These are phyloP conservation scores for Adineta ricciae DNA, from an alignment of 2,888 invertebrate genomes.

Conservation along the genomic window DNA sequence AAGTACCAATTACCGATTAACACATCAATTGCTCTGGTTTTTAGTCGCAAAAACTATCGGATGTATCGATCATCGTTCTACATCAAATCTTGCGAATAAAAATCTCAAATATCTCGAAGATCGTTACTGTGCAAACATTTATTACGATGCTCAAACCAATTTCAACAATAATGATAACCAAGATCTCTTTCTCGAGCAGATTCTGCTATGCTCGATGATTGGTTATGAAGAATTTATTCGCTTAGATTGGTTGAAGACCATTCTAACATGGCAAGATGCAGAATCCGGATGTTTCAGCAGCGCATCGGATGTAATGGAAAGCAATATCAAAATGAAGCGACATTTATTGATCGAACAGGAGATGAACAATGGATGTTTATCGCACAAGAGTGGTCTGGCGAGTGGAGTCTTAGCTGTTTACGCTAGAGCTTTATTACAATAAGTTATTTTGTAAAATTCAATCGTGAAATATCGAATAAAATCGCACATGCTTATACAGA, in stretches of 20 bases:
- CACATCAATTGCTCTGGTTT: constrained; percentile 21
- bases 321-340: not conserved
- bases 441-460: not conserved
- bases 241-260: not conserved
- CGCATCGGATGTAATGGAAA: not conserved
- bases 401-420: not conserved
- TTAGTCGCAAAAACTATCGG: not conserved
- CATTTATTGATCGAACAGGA: constrained; percentile 11
- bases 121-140: constrained; percentile 2
- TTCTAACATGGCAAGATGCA: not conserved
- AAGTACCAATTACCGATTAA: not conserved
- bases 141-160: not conserved
- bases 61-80: not conserved
- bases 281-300: not conserved
- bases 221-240: constrained; percentile 14
- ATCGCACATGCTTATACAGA: no score
- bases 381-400: constrained; percentile 16
- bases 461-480: no score
- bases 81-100: not conserved
- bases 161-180: not conserved
- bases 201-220: not conserved
- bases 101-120: not conserved
- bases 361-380: not conserved
- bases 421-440: not conserved
- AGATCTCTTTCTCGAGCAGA: constrained; percentile 7